Conservation (phyloP, 2,113 vertebrate genomes). For the Rhinopomastus cyanomelas region DNA sequence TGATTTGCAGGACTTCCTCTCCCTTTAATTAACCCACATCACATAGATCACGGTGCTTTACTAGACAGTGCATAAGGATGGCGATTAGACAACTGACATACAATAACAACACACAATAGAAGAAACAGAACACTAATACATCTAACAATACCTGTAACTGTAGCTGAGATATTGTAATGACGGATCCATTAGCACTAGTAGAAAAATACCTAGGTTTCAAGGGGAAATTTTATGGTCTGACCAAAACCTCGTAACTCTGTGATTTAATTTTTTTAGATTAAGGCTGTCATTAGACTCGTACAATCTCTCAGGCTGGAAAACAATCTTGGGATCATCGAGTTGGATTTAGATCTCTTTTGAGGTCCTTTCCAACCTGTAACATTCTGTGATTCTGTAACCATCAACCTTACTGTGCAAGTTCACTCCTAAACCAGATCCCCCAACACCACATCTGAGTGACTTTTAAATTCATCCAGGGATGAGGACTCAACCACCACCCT, state of each 20-base stretch:
- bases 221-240: neutral
- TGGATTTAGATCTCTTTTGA: too few species aligned
- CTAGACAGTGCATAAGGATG: neutral
- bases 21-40: constrained; percentile 30
- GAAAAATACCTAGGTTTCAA: neutral
- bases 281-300: neutral
- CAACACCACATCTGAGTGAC: too few species aligned
- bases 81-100: neutral
- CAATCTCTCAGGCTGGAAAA: too few species aligned
- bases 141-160: neutral
- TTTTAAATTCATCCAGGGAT: too few species aligned
- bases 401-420: too few species aligned
- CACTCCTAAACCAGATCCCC: too few species aligned
- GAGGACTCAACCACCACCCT: too few species aligned
- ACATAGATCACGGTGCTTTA: neutral
- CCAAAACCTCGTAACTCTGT: neutral
- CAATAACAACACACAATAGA: neutral
- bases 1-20: constrained; percentile 1
- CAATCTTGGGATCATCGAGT: too few species aligned
- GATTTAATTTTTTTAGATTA: neutral
- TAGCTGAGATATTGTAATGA: neutral
- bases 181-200: neutral
- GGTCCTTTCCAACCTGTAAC: too few species aligned
- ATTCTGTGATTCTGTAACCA: too few species aligned
- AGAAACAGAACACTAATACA: neutral